These are phyloP conservation scores for Dasypogon diadema DNA, from an alignment of 2,888 invertebrate species.

Conservation along the genomic window DNA sequence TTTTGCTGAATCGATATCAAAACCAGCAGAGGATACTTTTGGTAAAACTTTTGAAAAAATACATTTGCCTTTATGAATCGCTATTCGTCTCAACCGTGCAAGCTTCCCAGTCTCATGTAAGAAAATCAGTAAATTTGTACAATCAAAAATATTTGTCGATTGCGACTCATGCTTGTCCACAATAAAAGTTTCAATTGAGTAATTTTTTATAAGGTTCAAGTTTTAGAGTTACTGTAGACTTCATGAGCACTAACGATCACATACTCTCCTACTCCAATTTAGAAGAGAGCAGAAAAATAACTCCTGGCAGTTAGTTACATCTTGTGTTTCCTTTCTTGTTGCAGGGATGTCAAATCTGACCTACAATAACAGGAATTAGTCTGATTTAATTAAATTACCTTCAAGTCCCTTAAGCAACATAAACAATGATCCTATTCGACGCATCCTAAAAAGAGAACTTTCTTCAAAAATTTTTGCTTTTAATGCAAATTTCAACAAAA, in stretches of 20 bases:
- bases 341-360: constrained; percentile 81
- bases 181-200: constrained; percentile 72
- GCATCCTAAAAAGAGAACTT: too few species aligned
- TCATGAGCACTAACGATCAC: constrained; percentile 77
- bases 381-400: too few species aligned
- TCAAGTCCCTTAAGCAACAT: too few species aligned
- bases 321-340: constrained; percentile 74
- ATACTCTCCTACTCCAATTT: constrained; percentile 71
- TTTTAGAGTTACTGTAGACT: constrained; percentile 71
- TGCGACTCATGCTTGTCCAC: constrained; percentile 83
- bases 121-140: constrained; percentile 80
- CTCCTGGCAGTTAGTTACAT: constrained; percentile 58
- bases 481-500: too few species aligned
- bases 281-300: constrained; percentile 59
- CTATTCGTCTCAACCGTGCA: constrained; percentile 74
- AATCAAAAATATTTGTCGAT: constrained; percentile 75
- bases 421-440: too few species aligned
- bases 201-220: constrained; percentile 72
- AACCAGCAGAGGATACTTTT: constrained; percentile 70
- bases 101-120: constrained; percentile 75
- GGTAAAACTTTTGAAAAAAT: constrained; percentile 73
- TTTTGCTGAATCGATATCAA: constrained; percentile 80
- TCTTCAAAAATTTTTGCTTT: too few species aligned
- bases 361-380: too few species aligned
- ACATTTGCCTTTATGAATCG: constrained; percentile 73